Conservation (phyloP, 2,888 invertebrate species). For the Nymphalis polychloros region DNA sequence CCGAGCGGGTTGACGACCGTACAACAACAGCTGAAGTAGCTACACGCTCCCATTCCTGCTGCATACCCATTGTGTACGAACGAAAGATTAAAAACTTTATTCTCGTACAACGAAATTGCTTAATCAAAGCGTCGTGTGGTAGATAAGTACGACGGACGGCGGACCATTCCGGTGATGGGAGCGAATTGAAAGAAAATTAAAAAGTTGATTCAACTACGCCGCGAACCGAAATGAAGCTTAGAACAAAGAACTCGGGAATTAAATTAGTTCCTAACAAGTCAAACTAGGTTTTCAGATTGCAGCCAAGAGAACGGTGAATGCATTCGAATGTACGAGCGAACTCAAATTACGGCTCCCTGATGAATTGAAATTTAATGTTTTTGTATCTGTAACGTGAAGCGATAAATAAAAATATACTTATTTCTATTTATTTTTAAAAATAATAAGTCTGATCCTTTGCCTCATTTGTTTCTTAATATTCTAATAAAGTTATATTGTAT, state of each 20-base stretch:
- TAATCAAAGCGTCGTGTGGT: conserved; percentile 5
- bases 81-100: conserved; percentile 47
- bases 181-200: conserved; percentile 21
- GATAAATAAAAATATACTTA: neutral
- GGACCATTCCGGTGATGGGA: conserved; percentile 10
- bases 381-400: neutral
- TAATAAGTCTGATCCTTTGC: no score
- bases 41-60: conserved; percentile 27
- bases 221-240: conserved; percentile 2
- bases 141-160: conserved; percentile 16
- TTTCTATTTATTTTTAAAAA: no score
- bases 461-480: no score
- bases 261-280: conserved; percentile 12
- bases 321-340: neutral
- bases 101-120: conserved; percentile 13
- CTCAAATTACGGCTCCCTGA: neutral
- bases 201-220: conserved; percentile 16
- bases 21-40: conserved; percentile 29
- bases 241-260: conserved; percentile 10
- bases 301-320: neutral
- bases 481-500: no score
- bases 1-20: conserved; percentile 30
- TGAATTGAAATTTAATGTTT: neutral
- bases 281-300: conserved; percentile 2
- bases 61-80: conserved; percentile 28